Base-by-base conservation (phyloP, 2,888 invertebrate genomes). In the Clistopyga incitator region DNA sequence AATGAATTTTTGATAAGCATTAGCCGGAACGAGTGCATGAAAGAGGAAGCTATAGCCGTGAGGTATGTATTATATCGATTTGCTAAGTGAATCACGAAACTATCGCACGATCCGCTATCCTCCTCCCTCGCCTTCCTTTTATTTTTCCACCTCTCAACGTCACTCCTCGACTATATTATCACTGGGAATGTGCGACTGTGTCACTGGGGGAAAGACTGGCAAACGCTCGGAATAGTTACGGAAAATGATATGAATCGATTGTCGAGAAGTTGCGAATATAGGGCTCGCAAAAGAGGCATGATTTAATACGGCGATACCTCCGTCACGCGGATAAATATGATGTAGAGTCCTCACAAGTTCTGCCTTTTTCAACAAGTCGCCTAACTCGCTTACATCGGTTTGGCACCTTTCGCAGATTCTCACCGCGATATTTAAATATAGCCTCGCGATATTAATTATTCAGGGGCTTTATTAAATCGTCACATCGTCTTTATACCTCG, bases 1-100 rank as follows among this genome's bases (percentile, higher is more conserved):
- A 67, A 83, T 83, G 79, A 83, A 83, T 83, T 83, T 83, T 83
- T 83, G 42, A 79, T 83, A 76, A 71, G 56, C 79, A 52, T 68
- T 61, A 72, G 72, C 72, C 79, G 76, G 83, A 80, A 83, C 76
- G 67, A 56, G 79, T 72, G 72, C 76, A 67, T 54, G 59, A 67
- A 50, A 76, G 72, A 67, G 23, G 71, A 47, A 78, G 23, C 56
- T 18, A 18, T 61, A 34, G 18, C 13, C 47, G 2, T 4, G n/a
- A n/a, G n/a, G 15, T 65, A 52, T 77, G 67, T 52, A 74, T 83
- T 83, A 80, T 79, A 83, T 83, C 76, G 79, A 83, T 83, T 72
- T 71, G 70, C 59, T 52, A 70, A 86, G 78, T 82, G 81, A 82
- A 82, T 86, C 72, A 78, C 79, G 68, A 78, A 59, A 84, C 77